phyloP scores from a whole-genome alignment of 2,113 vertebrate species.

The Neodon shergylaensis region DNA sequence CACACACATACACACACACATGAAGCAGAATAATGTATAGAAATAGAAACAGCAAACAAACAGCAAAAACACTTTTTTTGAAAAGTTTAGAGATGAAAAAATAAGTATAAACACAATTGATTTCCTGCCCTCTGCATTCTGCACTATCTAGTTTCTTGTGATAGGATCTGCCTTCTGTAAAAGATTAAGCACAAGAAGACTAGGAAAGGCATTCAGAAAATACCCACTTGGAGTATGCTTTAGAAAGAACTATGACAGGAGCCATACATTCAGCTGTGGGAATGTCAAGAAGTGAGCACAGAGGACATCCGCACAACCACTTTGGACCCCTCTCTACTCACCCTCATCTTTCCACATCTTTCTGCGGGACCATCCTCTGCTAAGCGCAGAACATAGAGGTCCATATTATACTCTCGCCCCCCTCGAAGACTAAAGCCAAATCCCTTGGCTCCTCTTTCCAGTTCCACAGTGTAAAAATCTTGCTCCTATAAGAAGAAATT shows the following conservation, averaged over 20 bases:
- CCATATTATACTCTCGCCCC: conserved; percentile 98
- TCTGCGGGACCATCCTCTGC: conserved; percentile 98
- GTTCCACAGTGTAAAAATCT: conserved; percentile 97
- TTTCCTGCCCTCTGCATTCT: not conserved
- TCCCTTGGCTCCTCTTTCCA: conserved; percentile 98
- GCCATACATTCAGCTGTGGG: not conserved
- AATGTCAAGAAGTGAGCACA: not conserved
- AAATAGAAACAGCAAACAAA: not conserved
- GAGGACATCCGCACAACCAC: not conserved
- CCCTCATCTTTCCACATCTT: conserved; percentile 98
- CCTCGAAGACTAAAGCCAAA: conserved; percentile 99
- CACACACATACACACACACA: too few relatives aligned
- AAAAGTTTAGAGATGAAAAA: not conserved
- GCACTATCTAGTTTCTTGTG: not conserved
- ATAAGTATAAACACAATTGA: not conserved
- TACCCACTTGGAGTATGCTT: not conserved
- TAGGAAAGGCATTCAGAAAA: not conserved
- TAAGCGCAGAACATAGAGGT: conserved; percentile 97
- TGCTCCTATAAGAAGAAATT: conserved; percentile 88
- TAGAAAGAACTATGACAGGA: not conserved
- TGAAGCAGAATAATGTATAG: not conserved
- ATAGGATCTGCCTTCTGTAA: not conserved
- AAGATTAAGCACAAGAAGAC: not conserved
- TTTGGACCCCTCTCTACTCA: conserved; percentile 77
- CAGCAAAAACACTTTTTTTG: not conserved